Evolutionary conservation across 2,888 invertebrate genomes (phyloP).

Genomic region (Mythimna pallens): DNA sequence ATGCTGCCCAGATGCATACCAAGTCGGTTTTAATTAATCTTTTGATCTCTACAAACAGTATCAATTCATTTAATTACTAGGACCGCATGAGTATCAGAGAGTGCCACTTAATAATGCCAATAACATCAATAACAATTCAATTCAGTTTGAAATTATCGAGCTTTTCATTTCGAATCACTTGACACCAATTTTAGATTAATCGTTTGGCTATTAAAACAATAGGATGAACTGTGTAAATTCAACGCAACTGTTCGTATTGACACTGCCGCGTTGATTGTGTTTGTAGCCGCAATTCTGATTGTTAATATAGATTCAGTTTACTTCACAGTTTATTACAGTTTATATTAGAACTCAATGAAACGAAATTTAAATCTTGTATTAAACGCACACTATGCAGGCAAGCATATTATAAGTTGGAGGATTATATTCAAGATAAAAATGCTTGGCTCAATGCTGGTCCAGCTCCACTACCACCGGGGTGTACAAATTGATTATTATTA

Average conservation of each 20-base stretch:
- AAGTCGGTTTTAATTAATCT: background rate
- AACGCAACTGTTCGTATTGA: conserved; percentile 34
- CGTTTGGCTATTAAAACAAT: conserved; percentile 33
- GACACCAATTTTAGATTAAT: conserved; percentile 22
- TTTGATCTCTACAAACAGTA: background rate
- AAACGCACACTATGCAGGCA: too few relatives aligned
- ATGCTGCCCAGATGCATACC: background rate
- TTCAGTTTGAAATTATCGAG: conserved; percentile 5
- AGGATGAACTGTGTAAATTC: conserved; percentile 25
- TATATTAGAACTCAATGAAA: too few relatives aligned
- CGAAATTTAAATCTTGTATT: too few relatives aligned
- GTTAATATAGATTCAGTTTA: conserved; percentile 28
- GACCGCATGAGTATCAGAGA: background rate
- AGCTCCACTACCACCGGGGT: too few relatives aligned
- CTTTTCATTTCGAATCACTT: conserved; percentile 26
- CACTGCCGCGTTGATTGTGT: conserved; percentile 42
- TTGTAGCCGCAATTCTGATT: conserved; percentile 42
- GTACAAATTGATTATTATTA: too few relatives aligned
- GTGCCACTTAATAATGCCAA: background rate
- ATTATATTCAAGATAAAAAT: too few relatives aligned
- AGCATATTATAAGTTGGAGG: too few relatives aligned
- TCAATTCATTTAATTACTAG: conserved; percentile 4
- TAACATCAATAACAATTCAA: background rate
- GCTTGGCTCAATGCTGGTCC: too few relatives aligned
- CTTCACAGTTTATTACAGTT: too few relatives aligned